Conservation (phyloP, 1,140 invertebrate genomes). For the Chionoecetes opilio region DNA sequence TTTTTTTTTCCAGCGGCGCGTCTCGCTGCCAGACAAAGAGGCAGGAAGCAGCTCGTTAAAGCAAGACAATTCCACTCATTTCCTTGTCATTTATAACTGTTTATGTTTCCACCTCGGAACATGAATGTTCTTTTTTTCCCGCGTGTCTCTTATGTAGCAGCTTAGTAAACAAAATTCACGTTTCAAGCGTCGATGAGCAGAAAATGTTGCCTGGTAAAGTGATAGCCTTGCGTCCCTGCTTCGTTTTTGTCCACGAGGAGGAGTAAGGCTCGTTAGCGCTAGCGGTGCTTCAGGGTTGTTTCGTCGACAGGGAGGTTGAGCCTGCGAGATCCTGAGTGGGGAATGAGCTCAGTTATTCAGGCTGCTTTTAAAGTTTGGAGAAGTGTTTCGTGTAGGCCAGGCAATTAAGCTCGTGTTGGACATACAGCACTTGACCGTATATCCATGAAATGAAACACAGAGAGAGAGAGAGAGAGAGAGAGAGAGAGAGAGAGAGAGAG, state of each 20-base stretch:
- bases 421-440: no score
- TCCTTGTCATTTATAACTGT: not conserved
- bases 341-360: no score
- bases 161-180: not conserved
- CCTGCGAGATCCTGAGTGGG: no score
- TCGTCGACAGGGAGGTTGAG: no score
- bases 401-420: no score
- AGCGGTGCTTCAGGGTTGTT: not conserved
- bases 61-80: not conserved
- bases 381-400: no score
- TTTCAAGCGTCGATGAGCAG: not conserved
- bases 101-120: not conserved
- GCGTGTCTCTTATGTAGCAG: not conserved
- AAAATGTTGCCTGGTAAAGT: no score
- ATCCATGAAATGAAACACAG: not conserved
- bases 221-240: not conserved
- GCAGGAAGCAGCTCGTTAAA: not conserved
- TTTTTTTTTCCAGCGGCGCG: no score
- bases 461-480: constrained; percentile 41
- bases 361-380: no score
- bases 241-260: not conserved
- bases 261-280: not conserved
- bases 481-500: no score
- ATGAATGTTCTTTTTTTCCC: not conserved
- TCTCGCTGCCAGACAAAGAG: not conserved